Evolutionary conservation across 2,797 vertebrate genomes (phyloP).

Genomic region (Myotis myotis): DNA sequence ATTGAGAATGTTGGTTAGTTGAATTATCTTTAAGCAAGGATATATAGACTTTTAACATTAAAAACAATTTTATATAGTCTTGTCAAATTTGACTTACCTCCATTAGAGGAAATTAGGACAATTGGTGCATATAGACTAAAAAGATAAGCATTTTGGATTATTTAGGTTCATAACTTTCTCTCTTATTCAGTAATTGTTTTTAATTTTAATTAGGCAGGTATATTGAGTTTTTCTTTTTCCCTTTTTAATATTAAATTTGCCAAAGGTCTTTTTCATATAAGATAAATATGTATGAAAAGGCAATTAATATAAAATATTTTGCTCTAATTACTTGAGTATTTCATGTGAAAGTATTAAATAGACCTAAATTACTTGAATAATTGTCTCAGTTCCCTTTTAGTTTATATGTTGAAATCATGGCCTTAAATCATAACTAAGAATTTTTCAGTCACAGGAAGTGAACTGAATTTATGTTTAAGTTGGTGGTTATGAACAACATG

Average conservation of each 20-base stretch:
- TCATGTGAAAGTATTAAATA: not conserved
- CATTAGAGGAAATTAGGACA: not conserved
- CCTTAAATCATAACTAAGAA: not conserved
- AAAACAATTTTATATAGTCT: not conserved
- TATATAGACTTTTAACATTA: not conserved
- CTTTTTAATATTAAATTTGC: not conserved
- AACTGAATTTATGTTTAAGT: not conserved
- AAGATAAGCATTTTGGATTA: not conserved
- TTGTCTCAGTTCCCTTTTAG: not conserved
- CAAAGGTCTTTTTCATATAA: not conserved
- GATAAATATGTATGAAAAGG: not conserved
- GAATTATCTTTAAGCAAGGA: conserved; percentile 13
- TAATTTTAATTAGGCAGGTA: not conserved
- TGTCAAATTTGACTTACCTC: conserved; percentile 17
- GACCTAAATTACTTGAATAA: not conserved
- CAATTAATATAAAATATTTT: not conserved
- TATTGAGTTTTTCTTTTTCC: not conserved
- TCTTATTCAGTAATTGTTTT: not conserved
- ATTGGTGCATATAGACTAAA: not conserved
- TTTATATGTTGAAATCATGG: not conserved
- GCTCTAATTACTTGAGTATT: not conserved
- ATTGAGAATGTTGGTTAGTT: not conserved
- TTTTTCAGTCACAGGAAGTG: not conserved
- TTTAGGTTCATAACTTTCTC: not conserved
- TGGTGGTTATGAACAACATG: not conserved